Percentiles rank a stretch among this genome's conserved stretches.
These are phyloP conservation scores for Dexiosoma caninum DNA, from an alignment of 2,888 invertebrate species.

Conservation along the genomic window DNA sequence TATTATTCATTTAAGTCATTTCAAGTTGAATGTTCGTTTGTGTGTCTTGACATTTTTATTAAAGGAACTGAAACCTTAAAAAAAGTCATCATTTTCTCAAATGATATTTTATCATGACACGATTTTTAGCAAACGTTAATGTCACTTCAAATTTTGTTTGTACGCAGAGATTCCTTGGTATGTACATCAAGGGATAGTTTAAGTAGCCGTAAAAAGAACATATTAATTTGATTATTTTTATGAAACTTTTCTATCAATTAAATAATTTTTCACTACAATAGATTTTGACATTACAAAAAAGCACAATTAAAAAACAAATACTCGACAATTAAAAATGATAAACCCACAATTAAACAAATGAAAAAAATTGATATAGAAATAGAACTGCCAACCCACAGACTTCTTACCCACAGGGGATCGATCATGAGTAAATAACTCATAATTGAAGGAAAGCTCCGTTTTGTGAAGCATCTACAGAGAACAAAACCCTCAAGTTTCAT, in stretches of 20 bases:
- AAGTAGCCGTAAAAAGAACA: too few species aligned
- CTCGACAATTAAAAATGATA: conserved; percentile 6
- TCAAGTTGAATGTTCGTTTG: conserved; percentile 43
- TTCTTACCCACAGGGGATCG: neutral
- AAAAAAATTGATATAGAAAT: neutral
- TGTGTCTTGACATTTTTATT: neutral
- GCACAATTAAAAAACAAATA: too few species aligned
- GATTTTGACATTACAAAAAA: too few species aligned
- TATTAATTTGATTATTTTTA: too few species aligned
- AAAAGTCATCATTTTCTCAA: conserved; percentile 5
- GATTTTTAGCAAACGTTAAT: neutral
- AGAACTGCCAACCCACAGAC: neutral
- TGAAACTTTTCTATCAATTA: too few species aligned
- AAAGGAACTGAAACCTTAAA: conserved; percentile 9
- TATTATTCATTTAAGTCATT: conserved; percentile 17
- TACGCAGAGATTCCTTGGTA: too few species aligned
- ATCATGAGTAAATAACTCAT: too few species aligned
- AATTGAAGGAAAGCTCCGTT: neutral
- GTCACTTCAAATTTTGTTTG: too few species aligned
- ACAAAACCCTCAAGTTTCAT: neutral
- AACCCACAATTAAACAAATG: conserved; percentile 22
- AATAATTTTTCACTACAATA: too few species aligned
- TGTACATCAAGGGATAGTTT: too few species aligned
- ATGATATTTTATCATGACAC: conserved; percentile 35
- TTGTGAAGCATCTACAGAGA: neutral